A percentile compares a stretch with the other conserved stretches of the same genome.
Conservation (phyloP, 2,888 invertebrate species). For the Melanchra persicariae region DNA sequence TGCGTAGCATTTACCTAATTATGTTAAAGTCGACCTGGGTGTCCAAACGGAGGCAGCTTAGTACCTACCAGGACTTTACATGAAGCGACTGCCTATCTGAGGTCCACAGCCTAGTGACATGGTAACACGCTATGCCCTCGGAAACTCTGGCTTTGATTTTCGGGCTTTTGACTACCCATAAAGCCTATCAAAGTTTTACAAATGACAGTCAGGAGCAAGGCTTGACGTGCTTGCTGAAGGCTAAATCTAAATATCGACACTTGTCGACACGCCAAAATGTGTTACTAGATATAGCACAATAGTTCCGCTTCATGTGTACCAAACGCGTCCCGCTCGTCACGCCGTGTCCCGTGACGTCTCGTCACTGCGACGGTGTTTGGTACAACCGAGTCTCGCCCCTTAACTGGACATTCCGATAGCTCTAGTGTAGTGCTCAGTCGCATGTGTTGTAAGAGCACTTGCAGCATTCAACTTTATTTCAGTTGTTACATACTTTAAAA, state of each 20-base stretch:
- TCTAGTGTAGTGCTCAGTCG: constrained; percentile 8
- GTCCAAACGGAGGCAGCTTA: too few relatives aligned
- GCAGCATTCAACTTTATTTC: neutral
- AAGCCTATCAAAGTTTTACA: too few relatives aligned
- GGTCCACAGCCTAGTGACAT: neutral
- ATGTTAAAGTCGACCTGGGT: too few relatives aligned
- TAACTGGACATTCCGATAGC: constrained; percentile 3
- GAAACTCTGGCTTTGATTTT: neutral
- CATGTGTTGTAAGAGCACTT: neutral
- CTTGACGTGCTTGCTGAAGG: neutral
- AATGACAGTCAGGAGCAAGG: neutral
- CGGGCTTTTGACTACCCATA: too few relatives aligned
- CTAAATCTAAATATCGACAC: neutral
- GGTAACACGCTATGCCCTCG: neutral
- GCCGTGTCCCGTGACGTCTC: constrained; percentile 34
- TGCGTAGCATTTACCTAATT: too few relatives aligned
- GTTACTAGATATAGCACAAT: too few relatives aligned
- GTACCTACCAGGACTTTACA: too few relatives aligned
- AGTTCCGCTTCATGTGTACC: constrained; percentile 33
- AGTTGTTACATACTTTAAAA: neutral
- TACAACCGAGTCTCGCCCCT: constrained; percentile 29
- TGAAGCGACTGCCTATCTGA: too few relatives aligned
- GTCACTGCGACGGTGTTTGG: constrained; percentile 32
- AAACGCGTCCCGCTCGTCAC: constrained; percentile 11
- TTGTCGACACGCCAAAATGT: neutral